Evolutionary conservation across 1,140 invertebrate species (phyloP), one percentile per base, ranked within the genome.

Genomic region (Danaus melanippus): DNA sequence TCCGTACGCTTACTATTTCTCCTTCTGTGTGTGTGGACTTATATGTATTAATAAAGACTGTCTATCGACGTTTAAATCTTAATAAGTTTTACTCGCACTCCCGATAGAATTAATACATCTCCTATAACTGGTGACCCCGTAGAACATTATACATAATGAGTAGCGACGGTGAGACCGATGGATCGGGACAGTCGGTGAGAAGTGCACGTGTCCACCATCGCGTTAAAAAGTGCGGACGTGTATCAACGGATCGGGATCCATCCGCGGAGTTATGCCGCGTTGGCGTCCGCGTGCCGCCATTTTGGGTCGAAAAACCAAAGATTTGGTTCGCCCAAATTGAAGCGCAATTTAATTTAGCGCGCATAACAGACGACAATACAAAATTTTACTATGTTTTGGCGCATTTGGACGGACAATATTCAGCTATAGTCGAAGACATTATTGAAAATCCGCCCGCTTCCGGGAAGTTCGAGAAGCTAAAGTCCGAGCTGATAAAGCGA

Each of bases 281-380:
- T 42, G 53, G 59, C 12, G 46, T 56, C 9, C 49, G 59, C 8
- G 3, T 62, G 10, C 51, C 48, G 2, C 56, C 61, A n/a, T 63
- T 63, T 56, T 63, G 61, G 56, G 39, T 41, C 7, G 48, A 63
- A 40, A 48, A 63, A 47, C 56, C 58, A 43, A 42, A 4, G 44
- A 17, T 60, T 12, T 60, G 58, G 58, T 60, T 60, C 12, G 48
- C 58, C 8, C 56, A 52, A 45, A 42, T 58, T 12, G 61, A 63
- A 12, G 61, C 12, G 6, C 53, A 58, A 42, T 58, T 58, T 32
- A 11, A 11, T 4, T 21, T 63, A 8, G 48, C 61, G 8, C 12
- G 39, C 0, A 56, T 63, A 10, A 58, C 49, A 6, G 45, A 55
- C 9, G 61, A 63, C n/a, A 40, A 50, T 9, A 58, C 53, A 1